phyloP scores from a whole-genome alignment of 2,113 vertebrate genomes.

The Eolophus roseicapilla region DNA sequence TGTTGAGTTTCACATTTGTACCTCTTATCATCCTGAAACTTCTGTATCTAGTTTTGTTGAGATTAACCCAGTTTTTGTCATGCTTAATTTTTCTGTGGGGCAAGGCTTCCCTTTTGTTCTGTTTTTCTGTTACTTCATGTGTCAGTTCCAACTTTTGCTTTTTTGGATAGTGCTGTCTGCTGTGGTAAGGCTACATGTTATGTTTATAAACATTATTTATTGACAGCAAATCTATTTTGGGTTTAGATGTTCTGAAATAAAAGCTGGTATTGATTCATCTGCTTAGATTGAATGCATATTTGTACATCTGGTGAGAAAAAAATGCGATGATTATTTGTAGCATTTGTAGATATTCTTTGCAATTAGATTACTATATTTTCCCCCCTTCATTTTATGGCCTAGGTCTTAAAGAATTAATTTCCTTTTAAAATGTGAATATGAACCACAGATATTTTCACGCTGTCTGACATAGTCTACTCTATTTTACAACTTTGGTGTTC shows the following conservation, averaged over 20 bases:
- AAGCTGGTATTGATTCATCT: neutral
- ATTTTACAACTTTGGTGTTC: neutral
- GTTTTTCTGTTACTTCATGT: neutral
- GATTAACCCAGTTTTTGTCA: neutral
- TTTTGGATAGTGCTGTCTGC: neutral
- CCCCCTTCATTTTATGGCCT: neutral
- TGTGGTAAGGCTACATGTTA: neutral
- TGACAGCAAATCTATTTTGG: neutral
- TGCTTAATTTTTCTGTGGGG: neutral
- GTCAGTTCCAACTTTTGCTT: neutral
- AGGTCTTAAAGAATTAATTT: neutral
- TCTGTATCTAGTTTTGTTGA: neutral
- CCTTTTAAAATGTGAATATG: neutral
- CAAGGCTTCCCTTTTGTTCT: neutral
- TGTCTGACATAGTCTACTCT: neutral
- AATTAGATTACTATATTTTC: neutral
- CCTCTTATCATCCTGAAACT: neutral
- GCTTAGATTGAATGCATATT: neutral
- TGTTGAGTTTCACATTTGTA: neutral
- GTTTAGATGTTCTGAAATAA: neutral
- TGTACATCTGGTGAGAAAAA: neutral
- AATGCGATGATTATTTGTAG: neutral
- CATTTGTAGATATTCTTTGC: neutral
- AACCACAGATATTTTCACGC: neutral
- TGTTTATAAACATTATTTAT: neutral